These are phyloP conservation scores for Microcaecilia unicolor DNA, from an alignment of 2,797 vertebrate genomes.

Conservation along the genomic window DNA sequence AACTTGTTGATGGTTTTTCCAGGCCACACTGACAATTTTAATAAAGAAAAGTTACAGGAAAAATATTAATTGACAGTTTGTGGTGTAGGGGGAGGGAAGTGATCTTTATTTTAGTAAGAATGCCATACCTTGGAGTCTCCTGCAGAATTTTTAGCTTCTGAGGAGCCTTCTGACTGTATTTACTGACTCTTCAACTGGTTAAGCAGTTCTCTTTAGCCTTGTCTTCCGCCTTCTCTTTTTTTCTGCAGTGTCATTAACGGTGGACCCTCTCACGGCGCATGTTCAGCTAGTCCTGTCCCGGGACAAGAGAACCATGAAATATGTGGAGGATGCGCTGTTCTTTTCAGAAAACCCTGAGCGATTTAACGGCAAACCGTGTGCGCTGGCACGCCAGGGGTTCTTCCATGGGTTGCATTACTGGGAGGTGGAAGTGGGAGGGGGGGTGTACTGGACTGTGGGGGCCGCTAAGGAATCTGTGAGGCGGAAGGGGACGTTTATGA, in stretches of 20 bases:
- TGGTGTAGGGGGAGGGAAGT: too few relatives aligned
- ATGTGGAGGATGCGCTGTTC: neutral
- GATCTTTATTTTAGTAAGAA: too few relatives aligned
- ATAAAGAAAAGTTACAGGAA: too few relatives aligned
- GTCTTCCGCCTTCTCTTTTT: too few relatives aligned
- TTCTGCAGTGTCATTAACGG: conserved; percentile 13
- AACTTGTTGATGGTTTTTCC: too few relatives aligned
- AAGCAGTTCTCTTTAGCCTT: too few relatives aligned
- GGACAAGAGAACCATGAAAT: conserved; percentile 42
- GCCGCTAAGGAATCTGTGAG: neutral
- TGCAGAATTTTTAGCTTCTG: too few relatives aligned
- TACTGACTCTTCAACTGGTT: too few relatives aligned
- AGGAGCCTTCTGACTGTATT: too few relatives aligned
- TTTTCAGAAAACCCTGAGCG: neutral
- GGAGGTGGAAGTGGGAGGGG: conserved; percentile 16
- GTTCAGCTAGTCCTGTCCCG: conserved; percentile 54
- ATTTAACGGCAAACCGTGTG: conserved; percentile 4
- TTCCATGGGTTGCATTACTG: conserved; percentile 9
- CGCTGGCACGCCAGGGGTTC: conserved; percentile 1
- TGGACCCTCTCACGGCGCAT: conserved; percentile 43
- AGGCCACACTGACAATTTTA: too few relatives aligned
- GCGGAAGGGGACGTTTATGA: conserved; percentile 4
- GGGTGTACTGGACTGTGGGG: conserved; percentile 13
- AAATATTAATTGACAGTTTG: too few relatives aligned
- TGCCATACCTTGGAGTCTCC: too few relatives aligned